Percentiles rank a stretch among this genome's conserved stretches.
These are phyloP conservation scores for Teleiodes luculella DNA, from an alignment of 2,888 invertebrate species.

Conservation along the genomic window DNA sequence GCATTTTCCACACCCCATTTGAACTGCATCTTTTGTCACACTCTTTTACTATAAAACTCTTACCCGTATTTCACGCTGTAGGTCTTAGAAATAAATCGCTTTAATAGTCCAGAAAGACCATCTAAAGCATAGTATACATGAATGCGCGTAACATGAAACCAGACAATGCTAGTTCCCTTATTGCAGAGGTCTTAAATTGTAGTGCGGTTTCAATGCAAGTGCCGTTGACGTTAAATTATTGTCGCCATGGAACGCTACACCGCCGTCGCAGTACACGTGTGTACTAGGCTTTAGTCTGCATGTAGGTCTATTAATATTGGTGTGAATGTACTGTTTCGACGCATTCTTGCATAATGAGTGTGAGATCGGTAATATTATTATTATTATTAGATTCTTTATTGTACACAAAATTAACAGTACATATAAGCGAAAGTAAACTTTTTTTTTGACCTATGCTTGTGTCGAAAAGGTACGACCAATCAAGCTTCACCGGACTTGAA, in stretches of 20 bases:
- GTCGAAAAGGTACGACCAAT: too few species aligned
- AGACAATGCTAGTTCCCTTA: slow-evolving; percentile 73
- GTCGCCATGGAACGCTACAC: slow-evolving; percentile 68
- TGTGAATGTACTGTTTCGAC: slow-evolving; percentile 25
- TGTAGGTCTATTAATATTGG: slow-evolving; percentile 43
- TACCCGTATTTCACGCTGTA: slow-evolving; percentile 9
- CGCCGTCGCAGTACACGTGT: slow-evolving; percentile 60
- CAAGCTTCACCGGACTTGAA: too few species aligned
- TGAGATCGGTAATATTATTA: too few species aligned
- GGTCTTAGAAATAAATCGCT: slow-evolving; percentile 13
- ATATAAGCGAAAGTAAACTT: too few species aligned
- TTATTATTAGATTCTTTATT: too few species aligned
- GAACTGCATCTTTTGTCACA: too few species aligned
- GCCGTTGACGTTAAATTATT: slow-evolving; percentile 75
- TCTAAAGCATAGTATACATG: slow-evolving; percentile 51
- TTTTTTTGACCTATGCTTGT: too few species aligned
- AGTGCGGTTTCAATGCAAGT: slow-evolving; percentile 74
- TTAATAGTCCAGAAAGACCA: slow-evolving; percentile 35
- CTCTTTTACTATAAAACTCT: neutral
- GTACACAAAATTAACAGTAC: too few species aligned
- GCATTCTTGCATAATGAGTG: slow-evolving; percentile 11
- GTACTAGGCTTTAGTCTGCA: slow-evolving; percentile 53
- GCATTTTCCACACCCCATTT: too few species aligned
- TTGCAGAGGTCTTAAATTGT: slow-evolving; percentile 76
- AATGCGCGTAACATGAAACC: slow-evolving; percentile 68